phyloP scores from a whole-genome alignment of 2,797 vertebrate species.

The Aulostomus chinensis region DNA sequence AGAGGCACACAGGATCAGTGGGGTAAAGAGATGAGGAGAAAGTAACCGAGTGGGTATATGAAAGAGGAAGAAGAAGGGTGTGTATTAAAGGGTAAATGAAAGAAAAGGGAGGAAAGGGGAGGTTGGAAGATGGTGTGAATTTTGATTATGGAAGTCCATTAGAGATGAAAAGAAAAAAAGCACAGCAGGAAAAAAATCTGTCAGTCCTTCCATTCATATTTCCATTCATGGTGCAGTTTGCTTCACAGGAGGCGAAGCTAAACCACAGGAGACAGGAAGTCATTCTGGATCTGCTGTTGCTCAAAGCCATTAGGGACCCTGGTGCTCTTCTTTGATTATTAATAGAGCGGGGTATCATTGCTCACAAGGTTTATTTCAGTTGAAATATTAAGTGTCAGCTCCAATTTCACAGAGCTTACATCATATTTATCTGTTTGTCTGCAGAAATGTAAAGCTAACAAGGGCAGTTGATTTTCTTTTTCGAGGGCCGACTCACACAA shows the following conservation, averaged over 20 bases:
- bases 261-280: slow-evolving; percentile 53
- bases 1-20: slow-evolving; percentile 61
- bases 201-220: slow-evolving; percentile 65
- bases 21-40: slow-evolving; percentile 7
- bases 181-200: slow-evolving; percentile 77
- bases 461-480: too few relatives aligned
- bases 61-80: slow-evolving; percentile 14
- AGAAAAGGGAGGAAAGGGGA: slow-evolving; percentile 9
- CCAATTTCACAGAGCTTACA: too few relatives aligned
- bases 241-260: slow-evolving; percentile 48
- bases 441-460: too few relatives aligned
- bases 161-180: slow-evolving; percentile 62
- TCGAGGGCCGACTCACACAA: too few relatives aligned
- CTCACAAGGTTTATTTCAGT: slow-evolving; percentile 6
- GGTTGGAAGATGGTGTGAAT: slow-evolving; percentile 33
- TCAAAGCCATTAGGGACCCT: slow-evolving; percentile 35
- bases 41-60: slow-evolving; percentile 11
- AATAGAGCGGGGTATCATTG: slow-evolving; percentile 30
- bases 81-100: slow-evolving; percentile 7
- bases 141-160: slow-evolving; percentile 60
- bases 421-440: too few relatives aligned
- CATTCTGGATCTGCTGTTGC: slow-evolving; percentile 34
- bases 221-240: slow-evolving; percentile 38
- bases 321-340: slow-evolving; percentile 31
- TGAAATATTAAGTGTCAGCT: slow-evolving; percentile 10